Evolutionary conservation across 2,888 invertebrate genomes (phyloP).

Genomic region (Cryptocheilus praepositus): DNA sequence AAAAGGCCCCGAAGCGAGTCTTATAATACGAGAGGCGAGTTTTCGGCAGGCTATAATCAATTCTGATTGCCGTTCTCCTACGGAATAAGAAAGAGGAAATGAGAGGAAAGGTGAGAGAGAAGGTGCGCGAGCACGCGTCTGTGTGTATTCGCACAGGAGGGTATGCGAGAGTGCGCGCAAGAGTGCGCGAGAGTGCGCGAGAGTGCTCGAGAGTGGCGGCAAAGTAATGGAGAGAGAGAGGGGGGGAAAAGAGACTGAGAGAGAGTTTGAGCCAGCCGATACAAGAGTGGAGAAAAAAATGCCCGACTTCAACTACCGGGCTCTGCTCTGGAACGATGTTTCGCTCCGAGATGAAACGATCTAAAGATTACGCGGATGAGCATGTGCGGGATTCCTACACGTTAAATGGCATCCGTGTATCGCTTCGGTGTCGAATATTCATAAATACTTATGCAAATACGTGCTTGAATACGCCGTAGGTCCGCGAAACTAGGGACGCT

Average conservation of each 20-base stretch:
- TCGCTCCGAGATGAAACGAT: too few species aligned
- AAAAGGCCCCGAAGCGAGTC: conserved; percentile 62
- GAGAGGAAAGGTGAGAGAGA: conserved; percentile 32
- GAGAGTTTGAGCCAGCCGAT: conserved; percentile 21
- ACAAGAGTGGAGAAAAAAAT: not conserved
- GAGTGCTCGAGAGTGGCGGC: not conserved
- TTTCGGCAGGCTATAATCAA: conserved; percentile 75
- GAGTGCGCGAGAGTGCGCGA: not conserved
- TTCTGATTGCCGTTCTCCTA: conserved; percentile 71
- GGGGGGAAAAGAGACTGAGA: conserved; percentile 17
- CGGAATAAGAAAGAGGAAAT: conserved; percentile 3
- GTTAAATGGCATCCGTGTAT: too few species aligned
- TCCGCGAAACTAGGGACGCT: too few species aligned
- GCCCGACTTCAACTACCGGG: too few species aligned
- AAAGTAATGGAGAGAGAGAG: conserved; percentile 24
- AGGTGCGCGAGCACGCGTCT: conserved; percentile 32
- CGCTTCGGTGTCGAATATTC: too few species aligned
- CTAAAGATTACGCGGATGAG: too few species aligned
- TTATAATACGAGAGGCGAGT: conserved; percentile 69
- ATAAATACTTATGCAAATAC: too few species aligned
- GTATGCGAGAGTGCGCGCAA: not conserved
- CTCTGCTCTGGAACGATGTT: too few species aligned
- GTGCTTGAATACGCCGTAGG: too few species aligned
- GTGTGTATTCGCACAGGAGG: too few species aligned
- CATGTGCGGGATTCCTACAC: too few species aligned